Evolutionary conservation across 2,888 invertebrate genomes (phyloP), one percentile per base, ranked within the genome.

Genomic region (Volucella bombylans): DNA sequence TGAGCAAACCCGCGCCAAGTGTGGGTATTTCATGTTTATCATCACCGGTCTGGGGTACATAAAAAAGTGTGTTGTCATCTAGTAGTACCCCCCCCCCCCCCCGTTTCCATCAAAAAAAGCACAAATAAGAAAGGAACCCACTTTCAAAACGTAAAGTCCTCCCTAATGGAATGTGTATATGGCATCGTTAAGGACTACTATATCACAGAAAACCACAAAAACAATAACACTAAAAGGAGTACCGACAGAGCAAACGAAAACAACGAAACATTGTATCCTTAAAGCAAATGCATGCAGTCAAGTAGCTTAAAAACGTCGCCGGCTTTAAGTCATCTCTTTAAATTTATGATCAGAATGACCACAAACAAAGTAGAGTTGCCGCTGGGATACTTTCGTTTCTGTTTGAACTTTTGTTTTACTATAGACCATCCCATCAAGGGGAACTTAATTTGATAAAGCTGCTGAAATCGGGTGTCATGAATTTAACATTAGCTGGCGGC

Each of bases 301-400:
- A 31, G 31, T 31, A 31, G 31, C 6, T 31, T 31, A 4, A 31
- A 31, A 31, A 31, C 6, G 43, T 61, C 18, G 41, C 23, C 49
- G 61, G 54, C 69, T 55, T 74, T 79, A 80, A 80, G 71, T 83
- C 61, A 83, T 83, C 80, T 74, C n/a, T 64, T 64, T 50, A 41
- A 38, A 52, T 49, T 71, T 50, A 45, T 50, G 62, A 50, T 14
- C n/a, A 12, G 23, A 55, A 49, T 54, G 65, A 47, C 68, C 69
- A 57, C 69, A 39, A 11, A 14, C 49, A 15, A 52, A 62, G 49
- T 8, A 50, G 54, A 8, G 43, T 4, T n/a, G 15, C 11, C n/a
- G 38, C 38, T 41, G 31, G 38, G 2, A n/a, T 31, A 31, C 31
- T 55, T 23, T 31, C 6, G 31, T 31, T 4, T 31, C 31, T 31